A percentile compares a stretch with the other conserved stretches of the same genome.
Evolutionary conservation across 1,140 invertebrate species (phyloP).

Genomic region (Orius laevigatus): DNA sequence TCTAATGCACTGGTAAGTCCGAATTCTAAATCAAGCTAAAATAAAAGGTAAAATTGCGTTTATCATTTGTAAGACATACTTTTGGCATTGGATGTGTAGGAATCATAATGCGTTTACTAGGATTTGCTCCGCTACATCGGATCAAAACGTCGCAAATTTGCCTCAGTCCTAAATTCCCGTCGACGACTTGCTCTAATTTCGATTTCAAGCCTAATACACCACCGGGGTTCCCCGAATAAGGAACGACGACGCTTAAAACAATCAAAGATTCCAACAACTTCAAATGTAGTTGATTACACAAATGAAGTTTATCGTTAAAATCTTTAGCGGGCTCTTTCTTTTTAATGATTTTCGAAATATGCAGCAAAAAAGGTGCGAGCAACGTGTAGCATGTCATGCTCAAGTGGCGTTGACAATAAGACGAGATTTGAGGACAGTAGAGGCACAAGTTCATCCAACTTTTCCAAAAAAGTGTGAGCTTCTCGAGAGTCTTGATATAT

Average conservation of each 20-base stretch:
- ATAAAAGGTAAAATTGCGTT: background rate
- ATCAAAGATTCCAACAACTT: constrained; percentile 20
- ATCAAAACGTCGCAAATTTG: constrained; percentile 32
- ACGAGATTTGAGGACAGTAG: constrained; percentile 37
- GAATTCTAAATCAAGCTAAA: constrained; percentile 8
- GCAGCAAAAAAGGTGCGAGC: constrained; percentile 27
- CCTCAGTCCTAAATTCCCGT: constrained; percentile 16
- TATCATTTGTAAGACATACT: constrained; percentile 20
- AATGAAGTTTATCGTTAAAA: constrained; percentile 8
- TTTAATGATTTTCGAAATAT: constrained; percentile 20
- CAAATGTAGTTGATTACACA: constrained; percentile 16
- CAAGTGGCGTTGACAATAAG: constrained; percentile 25
- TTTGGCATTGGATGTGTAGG: constrained; percentile 28
- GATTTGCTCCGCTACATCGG: constrained; percentile 26
- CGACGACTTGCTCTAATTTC: constrained; percentile 12
- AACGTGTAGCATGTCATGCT: constrained; percentile 24
- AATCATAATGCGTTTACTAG: constrained; percentile 26
- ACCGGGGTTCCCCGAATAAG: constrained; percentile 19
- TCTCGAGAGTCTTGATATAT: constrained; percentile 10
- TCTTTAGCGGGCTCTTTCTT: constrained; percentile 1
- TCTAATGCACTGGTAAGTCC: constrained; percentile 8
- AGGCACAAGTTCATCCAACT: constrained; percentile 36
- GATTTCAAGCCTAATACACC: constrained; percentile 14
- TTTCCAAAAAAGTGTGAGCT: constrained; percentile 33
- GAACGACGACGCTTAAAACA: constrained; percentile 16